phyloP scores from a whole-genome alignment of 2,888 invertebrate genomes.

The Kuschelorhynchus macadamiae region DNA sequence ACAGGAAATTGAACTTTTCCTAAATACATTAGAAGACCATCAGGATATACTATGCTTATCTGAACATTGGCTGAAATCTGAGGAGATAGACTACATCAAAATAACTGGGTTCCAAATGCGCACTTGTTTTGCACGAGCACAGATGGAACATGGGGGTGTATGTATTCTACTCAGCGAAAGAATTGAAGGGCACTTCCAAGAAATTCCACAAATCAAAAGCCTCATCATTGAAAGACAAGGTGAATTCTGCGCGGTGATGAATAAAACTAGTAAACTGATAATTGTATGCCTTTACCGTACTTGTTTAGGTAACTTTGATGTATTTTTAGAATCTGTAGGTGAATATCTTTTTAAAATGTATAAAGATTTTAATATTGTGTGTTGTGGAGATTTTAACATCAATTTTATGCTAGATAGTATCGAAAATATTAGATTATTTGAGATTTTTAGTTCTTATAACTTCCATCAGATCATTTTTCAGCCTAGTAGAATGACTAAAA shows the following conservation, averaged over 20 bases:
- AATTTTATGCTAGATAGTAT: neutral
- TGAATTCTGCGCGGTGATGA: neutral
- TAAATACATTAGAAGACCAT: neutral
- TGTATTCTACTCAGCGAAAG: neutral
- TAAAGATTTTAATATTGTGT: no score
- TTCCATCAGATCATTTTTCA: neutral
- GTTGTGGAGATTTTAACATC: neutral
- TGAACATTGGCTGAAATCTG: conserved; percentile 5
- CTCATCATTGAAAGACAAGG: neutral
- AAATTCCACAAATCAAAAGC: neutral
- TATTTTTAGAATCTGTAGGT: neutral
- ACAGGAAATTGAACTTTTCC: conserved; percentile 4
- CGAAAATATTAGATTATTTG: neutral
- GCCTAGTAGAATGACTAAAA: no score
- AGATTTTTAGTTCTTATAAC: neutral
- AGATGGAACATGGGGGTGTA: conserved; percentile 6
- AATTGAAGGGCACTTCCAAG: neutral
- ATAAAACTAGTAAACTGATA: neutral
- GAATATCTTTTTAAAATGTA: no score
- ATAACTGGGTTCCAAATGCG: neutral
- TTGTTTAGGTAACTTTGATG: neutral
- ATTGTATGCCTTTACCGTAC: neutral
- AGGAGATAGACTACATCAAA: neutral
- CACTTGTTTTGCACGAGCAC: neutral
- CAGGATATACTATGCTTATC: conserved; percentile 5